Evolutionary conservation across 2,797 vertebrate species (phyloP).

Genomic region (Astyanax mexicanus): DNA sequence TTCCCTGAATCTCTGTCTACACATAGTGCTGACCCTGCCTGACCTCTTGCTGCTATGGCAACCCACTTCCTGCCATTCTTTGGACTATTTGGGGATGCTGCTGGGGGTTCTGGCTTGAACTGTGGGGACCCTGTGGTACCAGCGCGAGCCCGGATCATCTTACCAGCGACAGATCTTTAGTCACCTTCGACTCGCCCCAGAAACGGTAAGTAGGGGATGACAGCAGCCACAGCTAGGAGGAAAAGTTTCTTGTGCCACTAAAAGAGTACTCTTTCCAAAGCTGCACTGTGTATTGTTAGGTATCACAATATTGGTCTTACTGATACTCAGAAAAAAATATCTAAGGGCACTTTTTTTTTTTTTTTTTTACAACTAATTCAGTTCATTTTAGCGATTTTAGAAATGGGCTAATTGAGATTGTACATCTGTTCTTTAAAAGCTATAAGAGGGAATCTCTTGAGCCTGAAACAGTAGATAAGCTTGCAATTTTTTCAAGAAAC

Average conservation of each 20-base stretch:
- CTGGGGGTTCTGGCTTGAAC: slow-evolving; percentile 14
- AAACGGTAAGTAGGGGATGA: slow-evolving; percentile 23
- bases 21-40: slow-evolving; percentile 45
- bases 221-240: slow-evolving; percentile 8
- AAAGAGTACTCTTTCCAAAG: not conserved
- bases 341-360: no score
- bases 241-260: not conserved
- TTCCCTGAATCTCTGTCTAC: slow-evolving; percentile 42
- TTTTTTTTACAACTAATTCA: no score
- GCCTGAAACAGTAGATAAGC: no score
- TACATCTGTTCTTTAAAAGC: no score
- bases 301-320: not conserved
- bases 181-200: slow-evolving; percentile 1
- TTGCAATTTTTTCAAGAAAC: no score
- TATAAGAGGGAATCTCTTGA: no score
- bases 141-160: not conserved
- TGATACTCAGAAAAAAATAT: not conserved
- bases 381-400: no score
- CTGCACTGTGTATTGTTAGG: not conserved
- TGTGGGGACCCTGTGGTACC: slow-evolving; percentile 5
- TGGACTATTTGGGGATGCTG: slow-evolving; percentile 47
- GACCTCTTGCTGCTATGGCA: slow-evolving; percentile 45
- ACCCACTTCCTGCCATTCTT: slow-evolving; percentile 60
- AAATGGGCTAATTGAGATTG: no score
- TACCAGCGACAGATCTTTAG: not conserved